phyloP scores from a whole-genome alignment of 1,140 invertebrate genomes.

The Carcinoscorpius rotundicauda region DNA sequence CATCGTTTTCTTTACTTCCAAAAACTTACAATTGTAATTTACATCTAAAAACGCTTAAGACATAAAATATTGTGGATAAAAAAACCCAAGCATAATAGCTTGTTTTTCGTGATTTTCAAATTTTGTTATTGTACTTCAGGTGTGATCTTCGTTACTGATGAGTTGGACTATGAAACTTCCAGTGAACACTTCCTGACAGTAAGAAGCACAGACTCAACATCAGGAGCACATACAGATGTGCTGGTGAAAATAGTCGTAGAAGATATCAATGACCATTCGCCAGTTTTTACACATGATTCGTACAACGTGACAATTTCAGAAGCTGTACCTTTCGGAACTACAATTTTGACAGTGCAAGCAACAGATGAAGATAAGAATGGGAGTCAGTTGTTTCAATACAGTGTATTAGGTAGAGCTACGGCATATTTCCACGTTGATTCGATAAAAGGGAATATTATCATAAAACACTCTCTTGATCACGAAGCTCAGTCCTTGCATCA shows the following conservation, averaged over 20 bases:
- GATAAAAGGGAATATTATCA: slow-evolving; percentile 29
- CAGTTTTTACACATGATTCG: slow-evolving; percentile 61
- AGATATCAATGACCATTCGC: slow-evolving; percentile 82
- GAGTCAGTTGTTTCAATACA: slow-evolving; percentile 19
- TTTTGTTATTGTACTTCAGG: slow-evolving; percentile 38
- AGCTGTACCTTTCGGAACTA: slow-evolving; percentile 59
- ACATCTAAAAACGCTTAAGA: no score
- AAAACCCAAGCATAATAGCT: no score
- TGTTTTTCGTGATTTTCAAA: no score
- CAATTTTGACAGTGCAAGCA: slow-evolving; percentile 58
- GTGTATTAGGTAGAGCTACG: slow-evolving; percentile 18
- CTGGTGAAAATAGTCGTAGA: slow-evolving; percentile 61
- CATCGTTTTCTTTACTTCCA: no score
- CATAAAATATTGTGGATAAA: no score
- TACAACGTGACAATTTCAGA: slow-evolving; percentile 76
- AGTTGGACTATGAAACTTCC: slow-evolving; percentile 73
- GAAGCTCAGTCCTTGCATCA: slow-evolving; percentile 46
- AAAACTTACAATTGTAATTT: no score
- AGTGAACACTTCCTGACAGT: slow-evolving; percentile 65
- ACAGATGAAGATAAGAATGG: slow-evolving; percentile 62
- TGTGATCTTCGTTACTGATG: slow-evolving; percentile 67
- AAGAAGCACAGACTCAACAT: slow-evolving; percentile 72
- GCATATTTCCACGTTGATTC: slow-evolving; percentile 30
- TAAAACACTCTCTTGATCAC: slow-evolving; percentile 29
- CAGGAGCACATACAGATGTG: slow-evolving; percentile 68